These are phyloP conservation scores for Siphamia tubifer DNA, from an alignment of 2,113 vertebrate species.

Conservation along the genomic window DNA sequence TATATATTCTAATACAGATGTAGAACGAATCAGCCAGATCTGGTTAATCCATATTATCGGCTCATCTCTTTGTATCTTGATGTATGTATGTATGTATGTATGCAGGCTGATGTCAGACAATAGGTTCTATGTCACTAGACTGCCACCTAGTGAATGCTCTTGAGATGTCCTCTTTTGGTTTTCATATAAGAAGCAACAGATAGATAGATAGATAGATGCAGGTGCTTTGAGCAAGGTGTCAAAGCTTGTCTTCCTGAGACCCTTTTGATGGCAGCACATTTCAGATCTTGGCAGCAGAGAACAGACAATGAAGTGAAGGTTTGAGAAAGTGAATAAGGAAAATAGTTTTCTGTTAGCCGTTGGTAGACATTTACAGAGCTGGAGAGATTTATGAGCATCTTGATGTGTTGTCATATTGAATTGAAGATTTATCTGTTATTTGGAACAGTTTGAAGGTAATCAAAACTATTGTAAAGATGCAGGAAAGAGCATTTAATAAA, in stretches of 20 bases:
- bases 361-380: background rate
- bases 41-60: conserved; percentile 55
- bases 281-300: conserved; percentile 1
- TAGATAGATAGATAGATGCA: conserved; percentile 31
- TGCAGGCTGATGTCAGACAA: conserved; percentile 31
- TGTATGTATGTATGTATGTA: conserved; percentile 40
- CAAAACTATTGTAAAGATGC: background rate
- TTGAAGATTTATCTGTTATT: background rate
- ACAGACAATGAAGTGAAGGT: background rate
- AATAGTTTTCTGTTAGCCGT: background rate
- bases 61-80: conserved; percentile 47
- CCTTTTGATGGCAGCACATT: conserved; percentile 24
- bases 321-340: conserved; percentile 6
- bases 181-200: conserved; percentile 27
- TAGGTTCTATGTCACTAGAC: conserved; percentile 74
- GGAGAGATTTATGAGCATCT: background rate
- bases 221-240: conserved; percentile 37
- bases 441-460: conserved; percentile 13
- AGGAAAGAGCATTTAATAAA: conserved; percentile 8
- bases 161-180: conserved; percentile 11
- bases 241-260: background rate
- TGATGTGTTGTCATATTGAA: background rate
- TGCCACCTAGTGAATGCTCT: conserved; percentile 80
- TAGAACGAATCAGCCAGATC: conserved; percentile 40
- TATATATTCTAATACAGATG: conserved; percentile 34